These are phyloP conservation scores for Podocnemis expansa DNA, from an alignment of 2,113 vertebrate genomes.

Conservation along the genomic window DNA sequence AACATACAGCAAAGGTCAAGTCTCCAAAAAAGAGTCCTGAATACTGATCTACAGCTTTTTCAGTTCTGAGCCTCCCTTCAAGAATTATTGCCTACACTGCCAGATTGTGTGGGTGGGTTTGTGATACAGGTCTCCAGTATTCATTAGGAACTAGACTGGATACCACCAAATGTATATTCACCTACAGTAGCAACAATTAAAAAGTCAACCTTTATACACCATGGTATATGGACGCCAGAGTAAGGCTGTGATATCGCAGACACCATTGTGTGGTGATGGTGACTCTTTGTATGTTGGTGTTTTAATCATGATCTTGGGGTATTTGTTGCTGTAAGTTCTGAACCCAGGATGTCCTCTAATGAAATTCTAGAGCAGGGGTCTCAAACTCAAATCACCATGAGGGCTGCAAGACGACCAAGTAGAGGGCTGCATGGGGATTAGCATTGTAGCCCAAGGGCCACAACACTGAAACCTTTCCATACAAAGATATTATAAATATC, in stretches of 20 bases:
- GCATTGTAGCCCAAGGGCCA: no score
- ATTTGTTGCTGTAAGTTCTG: not conserved
- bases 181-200: not conserved
- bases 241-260: not conserved
- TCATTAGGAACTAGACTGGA: not conserved
- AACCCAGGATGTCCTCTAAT: not conserved
- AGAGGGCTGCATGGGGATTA: no score
- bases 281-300: not conserved
- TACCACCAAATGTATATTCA: not conserved
- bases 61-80: not conserved
- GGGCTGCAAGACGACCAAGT: no score
- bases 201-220: accelerated
- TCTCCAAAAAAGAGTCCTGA: not conserved
- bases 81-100: not conserved
- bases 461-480: no score
- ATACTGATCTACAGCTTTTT: not conserved
- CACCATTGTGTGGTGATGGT: accelerated
- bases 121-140: not conserved
- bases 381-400: no score
- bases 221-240: not conserved
- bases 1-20: not conserved
- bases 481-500: no score
- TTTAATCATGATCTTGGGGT: not conserved
- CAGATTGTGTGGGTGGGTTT: not conserved
- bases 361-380: no score